Conservation (phyloP, 2,113 vertebrate species). For the Condylura cristata region DNA sequence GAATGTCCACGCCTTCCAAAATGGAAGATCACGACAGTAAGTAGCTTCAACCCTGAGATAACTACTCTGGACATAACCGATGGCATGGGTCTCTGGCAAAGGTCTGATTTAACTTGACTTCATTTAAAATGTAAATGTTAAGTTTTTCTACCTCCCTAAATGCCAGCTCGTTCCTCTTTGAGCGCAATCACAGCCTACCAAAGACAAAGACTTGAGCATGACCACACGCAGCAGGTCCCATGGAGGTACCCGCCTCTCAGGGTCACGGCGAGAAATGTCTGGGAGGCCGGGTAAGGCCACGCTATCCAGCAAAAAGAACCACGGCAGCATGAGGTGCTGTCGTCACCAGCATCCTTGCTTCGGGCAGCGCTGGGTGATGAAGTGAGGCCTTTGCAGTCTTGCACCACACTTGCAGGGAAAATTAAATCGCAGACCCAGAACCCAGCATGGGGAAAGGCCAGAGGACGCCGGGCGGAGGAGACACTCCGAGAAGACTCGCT, state of each 20-base stretch:
- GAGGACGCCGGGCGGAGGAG: no score
- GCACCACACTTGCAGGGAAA: not conserved
- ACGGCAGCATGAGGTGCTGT: not conserved
- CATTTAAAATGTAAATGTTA: constrained; percentile 39
- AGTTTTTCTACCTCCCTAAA: not conserved
- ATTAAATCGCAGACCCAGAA: not conserved
- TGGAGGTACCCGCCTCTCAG: no score
- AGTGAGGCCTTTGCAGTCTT: not conserved
- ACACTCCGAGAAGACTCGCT: not conserved
- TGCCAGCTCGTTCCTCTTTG: not conserved
- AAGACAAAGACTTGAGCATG: not conserved
- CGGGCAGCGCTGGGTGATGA: not conserved
- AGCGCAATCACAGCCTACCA: not conserved
- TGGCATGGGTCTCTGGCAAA: not conserved
- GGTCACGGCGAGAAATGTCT: not conserved
- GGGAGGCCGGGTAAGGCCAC: not conserved
- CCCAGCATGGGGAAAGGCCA: no score
- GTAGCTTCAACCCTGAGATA: not conserved
- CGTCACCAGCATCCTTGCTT: not conserved
- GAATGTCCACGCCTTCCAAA: not conserved
- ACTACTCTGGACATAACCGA: not conserved
- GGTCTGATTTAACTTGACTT: not conserved
- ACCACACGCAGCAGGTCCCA: no score
- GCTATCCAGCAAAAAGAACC: rapidly evolving
- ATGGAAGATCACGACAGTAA: not conserved